Evolutionary conservation across 2,888 invertebrate species (phyloP).

Genomic region (Clunio marinus): DNA sequence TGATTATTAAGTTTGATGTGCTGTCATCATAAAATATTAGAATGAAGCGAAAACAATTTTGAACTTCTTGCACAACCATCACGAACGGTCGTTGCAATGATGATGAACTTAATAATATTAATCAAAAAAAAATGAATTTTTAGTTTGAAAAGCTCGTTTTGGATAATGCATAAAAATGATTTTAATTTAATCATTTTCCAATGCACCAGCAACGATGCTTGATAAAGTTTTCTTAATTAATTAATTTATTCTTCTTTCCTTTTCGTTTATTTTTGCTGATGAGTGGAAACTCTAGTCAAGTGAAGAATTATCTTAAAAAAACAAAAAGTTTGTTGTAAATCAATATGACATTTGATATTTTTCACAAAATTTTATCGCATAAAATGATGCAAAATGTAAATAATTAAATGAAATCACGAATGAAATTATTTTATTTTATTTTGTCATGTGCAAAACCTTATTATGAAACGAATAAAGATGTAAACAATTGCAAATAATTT

Average conservation of each 20-base stretch:
- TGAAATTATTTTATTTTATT: too few species aligned
- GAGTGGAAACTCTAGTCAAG: slow-evolving; percentile 15
- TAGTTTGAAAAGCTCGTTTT: not conserved
- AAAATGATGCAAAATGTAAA: slow-evolving; percentile 9
- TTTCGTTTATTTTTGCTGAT: not conserved
- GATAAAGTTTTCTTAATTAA: too few species aligned
- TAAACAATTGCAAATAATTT: not conserved
- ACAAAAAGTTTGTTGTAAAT: not conserved
- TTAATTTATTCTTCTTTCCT: not conserved
- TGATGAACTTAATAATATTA: not conserved
- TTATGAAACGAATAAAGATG: slow-evolving; percentile 6
- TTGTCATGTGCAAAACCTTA: too few species aligned
- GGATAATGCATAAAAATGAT: not conserved
- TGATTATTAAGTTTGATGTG: slow-evolving; percentile 53
- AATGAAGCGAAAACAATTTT: not conserved
- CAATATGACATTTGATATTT: not conserved
- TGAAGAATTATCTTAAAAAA: not conserved
- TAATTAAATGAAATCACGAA: too few species aligned
- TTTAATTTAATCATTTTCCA: too few species aligned
- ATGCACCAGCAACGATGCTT: too few species aligned
- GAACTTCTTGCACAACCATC: not conserved
- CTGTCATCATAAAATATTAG: not conserved
- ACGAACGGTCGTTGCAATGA: not conserved
- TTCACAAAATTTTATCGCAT: not conserved
- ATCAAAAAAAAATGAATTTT: not conserved